Percentiles rank a stretch among this genome's conserved stretches.
Conservation (phyloP, 2,888 invertebrate species). For the Rosalia funebris region DNA sequence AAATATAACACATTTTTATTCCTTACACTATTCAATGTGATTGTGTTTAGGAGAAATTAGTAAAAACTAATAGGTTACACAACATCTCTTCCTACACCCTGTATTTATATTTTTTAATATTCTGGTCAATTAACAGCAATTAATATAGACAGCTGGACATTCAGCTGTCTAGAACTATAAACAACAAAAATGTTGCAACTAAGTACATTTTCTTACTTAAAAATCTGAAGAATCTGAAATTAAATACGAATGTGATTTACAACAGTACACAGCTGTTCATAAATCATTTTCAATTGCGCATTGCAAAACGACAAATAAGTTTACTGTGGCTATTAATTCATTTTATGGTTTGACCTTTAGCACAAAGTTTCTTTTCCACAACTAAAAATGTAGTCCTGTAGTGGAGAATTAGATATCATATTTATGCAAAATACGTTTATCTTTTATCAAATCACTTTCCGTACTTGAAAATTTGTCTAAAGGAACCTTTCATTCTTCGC, state of each 20-base stretch:
- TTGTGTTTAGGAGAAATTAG: no score
- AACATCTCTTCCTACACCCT: no score
- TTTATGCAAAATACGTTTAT: no score
- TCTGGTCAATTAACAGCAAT: not conserved
- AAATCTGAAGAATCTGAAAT: conserved; percentile 37
- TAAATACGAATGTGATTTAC: conserved; percentile 34
- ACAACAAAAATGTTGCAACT: no score
- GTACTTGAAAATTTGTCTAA: no score
- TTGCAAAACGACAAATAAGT: conserved; percentile 44
- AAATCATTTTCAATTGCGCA: conserved; percentile 45
- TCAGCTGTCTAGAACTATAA: no score
- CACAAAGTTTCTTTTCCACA: conserved; percentile 12
- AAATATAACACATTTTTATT: no score
- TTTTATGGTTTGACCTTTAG: conserved; percentile 34
- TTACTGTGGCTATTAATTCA: conserved; percentile 44
- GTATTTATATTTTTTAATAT: not conserved
- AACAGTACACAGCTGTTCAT: conserved; percentile 39
- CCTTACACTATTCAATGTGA: no score
- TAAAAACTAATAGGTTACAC: no score
- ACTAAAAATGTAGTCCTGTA: conserved; percentile 3
- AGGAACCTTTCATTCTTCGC: no score
- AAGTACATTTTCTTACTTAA: not conserved
- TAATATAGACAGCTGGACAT: not conserved
- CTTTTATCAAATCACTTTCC: no score
- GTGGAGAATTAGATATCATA: no score